Evolutionary conservation across 2,888 invertebrate species (phyloP).

Genomic region (Dynastes hyllus): DNA sequence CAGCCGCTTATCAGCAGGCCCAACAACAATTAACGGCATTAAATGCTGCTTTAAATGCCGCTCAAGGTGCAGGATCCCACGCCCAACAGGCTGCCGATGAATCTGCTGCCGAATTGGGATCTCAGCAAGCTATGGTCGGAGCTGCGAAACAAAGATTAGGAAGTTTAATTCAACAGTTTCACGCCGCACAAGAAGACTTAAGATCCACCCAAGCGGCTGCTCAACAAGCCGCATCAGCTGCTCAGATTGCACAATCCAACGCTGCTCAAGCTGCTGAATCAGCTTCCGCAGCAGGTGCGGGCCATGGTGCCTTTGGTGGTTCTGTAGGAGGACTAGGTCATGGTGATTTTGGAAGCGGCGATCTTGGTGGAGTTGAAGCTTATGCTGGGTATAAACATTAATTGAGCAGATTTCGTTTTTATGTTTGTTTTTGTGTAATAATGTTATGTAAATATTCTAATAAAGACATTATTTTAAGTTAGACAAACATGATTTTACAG

Average conservation of each 20-base stretch:
- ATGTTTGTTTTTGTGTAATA: conserved; percentile 22
- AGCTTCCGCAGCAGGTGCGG: conserved; percentile 39
- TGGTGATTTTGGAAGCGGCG: conserved; percentile 22
- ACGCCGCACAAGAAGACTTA: conserved; percentile 82
- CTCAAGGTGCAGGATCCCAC: conserved; percentile 84
- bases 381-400: conserved; percentile 29
- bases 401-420: neutral
- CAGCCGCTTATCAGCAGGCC: conserved; percentile 78
- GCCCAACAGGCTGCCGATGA: conserved; percentile 83
- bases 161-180: conserved; percentile 80
- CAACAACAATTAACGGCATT: conserved; percentile 78
- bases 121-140: conserved; percentile 83
- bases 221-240: conserved; percentile 80
- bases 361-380: neutral
- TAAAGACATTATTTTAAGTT: neutral
- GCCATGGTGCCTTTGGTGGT: conserved; percentile 23
- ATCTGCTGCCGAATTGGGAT: conserved; percentile 83
- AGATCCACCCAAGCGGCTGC: conserved; percentile 84
- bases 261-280: conserved; percentile 78
- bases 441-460: neutral
- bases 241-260: conserved; percentile 84
- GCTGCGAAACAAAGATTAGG: conserved; percentile 82
- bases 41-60: conserved; percentile 84
- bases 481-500: no score
- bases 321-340: conserved; percentile 14